Evolutionary conservation across 2,888 invertebrate species (phyloP), one percentile per base, ranked within the genome.

Genomic region (Drosophila atripex): DNA sequence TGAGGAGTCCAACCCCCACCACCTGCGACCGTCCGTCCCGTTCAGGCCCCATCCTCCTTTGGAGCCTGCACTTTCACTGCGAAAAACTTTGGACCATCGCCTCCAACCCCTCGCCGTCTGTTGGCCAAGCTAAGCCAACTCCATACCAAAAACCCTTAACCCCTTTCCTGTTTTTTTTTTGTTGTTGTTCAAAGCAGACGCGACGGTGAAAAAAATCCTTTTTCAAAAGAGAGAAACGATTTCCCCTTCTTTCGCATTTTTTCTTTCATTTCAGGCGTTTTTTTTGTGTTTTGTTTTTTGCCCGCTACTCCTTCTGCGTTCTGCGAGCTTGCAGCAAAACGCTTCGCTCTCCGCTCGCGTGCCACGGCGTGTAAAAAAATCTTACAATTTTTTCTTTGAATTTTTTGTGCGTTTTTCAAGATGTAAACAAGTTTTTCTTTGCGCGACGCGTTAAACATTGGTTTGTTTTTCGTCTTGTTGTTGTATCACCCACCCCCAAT

Each of bases 371-470:
- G 63, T 57, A 63, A 39, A 51, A 46, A 63, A 30, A 59, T 78
- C 78, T 59, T 61, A 30, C 45, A 16, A 46, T 54, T 65, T 75
- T 59, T 76, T 41, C 54, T 18, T 58, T 51, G 50, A 54, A 45
- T 46, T 64, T 58, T 71, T 64, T 72, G 66, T 80, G 52, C 54
- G 58, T 65, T 87, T 84, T 88, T 57, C 53, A 85, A 83, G 85
- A 88, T 86, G 89, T 90, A 90, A 89, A 89, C 90, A 89, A 89
- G 76, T 78, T 85, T 88, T 84, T 78, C 71, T 75, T 74, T 76
- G 64, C 76, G 71, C 76, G 60, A 63, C 73, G 73, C 77, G 80
- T 50, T 59, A 51, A 46, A 80, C 72, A 61, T 80, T 75, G 68
- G 66, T 70, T 63, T 63, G 43, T 57, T 58, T 47, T 50, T 51